phyloP scores from a whole-genome alignment of 2,113 vertebrate species.

The Hyperoodon ampullatus region DNA sequence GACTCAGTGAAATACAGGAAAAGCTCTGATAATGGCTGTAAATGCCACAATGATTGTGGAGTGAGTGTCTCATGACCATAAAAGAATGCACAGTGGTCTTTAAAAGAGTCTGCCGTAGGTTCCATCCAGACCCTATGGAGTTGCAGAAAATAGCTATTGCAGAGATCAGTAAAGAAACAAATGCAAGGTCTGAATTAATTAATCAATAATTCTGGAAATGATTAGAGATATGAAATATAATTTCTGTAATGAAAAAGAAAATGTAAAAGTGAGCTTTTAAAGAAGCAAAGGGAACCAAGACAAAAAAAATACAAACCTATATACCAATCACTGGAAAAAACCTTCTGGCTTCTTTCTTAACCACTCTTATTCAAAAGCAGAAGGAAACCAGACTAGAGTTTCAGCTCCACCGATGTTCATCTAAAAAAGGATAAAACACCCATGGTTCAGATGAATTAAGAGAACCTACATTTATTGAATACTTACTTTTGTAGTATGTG shows the following conservation, averaged over 20 bases:
- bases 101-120: accelerated
- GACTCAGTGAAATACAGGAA: accelerated
- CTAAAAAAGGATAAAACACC: not conserved
- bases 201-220: not conserved
- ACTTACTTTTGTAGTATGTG: accelerated
- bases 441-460: accelerated
- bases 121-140: accelerated
- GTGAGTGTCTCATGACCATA: accelerated
- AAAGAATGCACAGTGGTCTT: accelerated
- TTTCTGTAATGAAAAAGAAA: not conserved
- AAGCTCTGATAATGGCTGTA: not conserved
- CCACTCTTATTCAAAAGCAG: slow-evolving; percentile 57
- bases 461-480: accelerated
- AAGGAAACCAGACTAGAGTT: slow-evolving; percentile 42
- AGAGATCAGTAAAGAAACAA: accelerated
- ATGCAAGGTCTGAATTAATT: accelerated
- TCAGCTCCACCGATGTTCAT: not conserved
- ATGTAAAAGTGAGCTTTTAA: not conserved
- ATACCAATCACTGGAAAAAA: slow-evolving; percentile 60
- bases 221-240: not conserved
- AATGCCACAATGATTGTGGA: accelerated
- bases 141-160: accelerated
- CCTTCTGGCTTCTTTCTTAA: slow-evolving; percentile 41
- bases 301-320: not conserved
- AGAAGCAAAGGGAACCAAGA: not conserved